Percentiles rank a stretch among this genome's conserved stretches.
Evolutionary conservation across 1,140 invertebrate genomes (phyloP).

Genomic region (Branchinecta lynchi): DNA sequence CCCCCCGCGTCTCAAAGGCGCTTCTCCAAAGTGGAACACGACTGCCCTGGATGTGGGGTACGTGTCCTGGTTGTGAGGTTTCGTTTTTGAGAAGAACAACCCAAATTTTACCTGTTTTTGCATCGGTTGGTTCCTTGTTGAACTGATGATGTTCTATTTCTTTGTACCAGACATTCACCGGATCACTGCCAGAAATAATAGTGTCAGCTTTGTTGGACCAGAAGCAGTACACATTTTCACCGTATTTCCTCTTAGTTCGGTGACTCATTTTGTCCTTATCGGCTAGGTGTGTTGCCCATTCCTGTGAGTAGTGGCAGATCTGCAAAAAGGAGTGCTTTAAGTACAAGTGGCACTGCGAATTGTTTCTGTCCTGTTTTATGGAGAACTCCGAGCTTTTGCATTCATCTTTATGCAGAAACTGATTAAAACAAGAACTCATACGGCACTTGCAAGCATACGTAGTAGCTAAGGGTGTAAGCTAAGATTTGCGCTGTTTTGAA

Average conservation of each 20-base stretch:
- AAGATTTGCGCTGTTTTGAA: no score
- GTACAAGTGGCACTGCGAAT: not conserved
- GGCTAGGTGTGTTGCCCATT: conserved; percentile 62
- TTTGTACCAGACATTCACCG: conserved; percentile 55
- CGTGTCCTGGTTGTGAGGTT: no score
- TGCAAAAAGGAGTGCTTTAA: conserved; percentile 28
- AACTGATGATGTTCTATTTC: conserved; percentile 31
- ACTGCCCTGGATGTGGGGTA: no score
- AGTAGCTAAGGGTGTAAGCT: no score
- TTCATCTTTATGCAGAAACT: not conserved
- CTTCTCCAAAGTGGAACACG: no score
- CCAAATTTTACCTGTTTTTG: conserved; percentile 25
- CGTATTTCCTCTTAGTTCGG: conserved; percentile 45
- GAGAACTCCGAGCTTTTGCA: conserved; percentile 3
- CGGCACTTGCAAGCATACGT: no score
- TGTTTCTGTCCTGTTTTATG: not conserved
- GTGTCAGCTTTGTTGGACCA: conserved; percentile 55
- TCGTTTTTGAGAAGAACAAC: no score
- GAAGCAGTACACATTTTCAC: conserved; percentile 60
- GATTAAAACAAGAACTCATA: not conserved
- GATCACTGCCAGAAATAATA: conserved; percentile 45
- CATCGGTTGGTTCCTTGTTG: conserved; percentile 26
- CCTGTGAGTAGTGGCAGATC: conserved; percentile 53
- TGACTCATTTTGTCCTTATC: conserved; percentile 51
- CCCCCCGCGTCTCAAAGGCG: no score